phyloP scores from a whole-genome alignment of 2,797 vertebrate genomes.

The Karalla daura region DNA sequence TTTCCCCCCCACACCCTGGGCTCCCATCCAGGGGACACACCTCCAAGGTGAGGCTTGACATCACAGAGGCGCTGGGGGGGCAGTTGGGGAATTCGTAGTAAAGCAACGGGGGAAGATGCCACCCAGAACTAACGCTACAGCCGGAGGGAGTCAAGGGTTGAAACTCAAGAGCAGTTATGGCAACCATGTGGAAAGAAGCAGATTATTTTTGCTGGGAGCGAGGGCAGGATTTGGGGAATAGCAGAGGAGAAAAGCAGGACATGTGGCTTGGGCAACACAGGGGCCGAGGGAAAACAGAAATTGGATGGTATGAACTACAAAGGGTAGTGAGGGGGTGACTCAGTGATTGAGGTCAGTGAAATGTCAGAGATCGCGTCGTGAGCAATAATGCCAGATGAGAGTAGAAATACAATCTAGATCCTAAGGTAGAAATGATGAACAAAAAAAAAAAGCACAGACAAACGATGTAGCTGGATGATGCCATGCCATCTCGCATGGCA shows the following conservation, averaged over 20 bases:
- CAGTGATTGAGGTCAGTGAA: conserved; percentile 54
- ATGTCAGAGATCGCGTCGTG: conserved; percentile 49
- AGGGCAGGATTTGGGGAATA: conserved; percentile 29
- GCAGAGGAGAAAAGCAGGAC: conserved; percentile 3
- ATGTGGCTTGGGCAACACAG: conserved; percentile 26
- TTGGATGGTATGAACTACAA: conserved; percentile 42
- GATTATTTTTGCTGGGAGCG: conserved; percentile 32
- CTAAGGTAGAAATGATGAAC: not conserved
- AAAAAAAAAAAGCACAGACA: conserved; percentile 1
- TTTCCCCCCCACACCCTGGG: not conserved
- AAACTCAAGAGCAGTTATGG: conserved; percentile 24
- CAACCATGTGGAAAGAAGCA: conserved; percentile 47
- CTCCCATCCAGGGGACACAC: not conserved
- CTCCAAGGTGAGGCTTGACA: not conserved
- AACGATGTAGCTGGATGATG: no score
- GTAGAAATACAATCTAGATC: not conserved
- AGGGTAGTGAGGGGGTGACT: conserved; percentile 26
- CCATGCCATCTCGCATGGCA: no score
- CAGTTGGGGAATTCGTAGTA: conserved; percentile 9
- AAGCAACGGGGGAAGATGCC: conserved; percentile 3
- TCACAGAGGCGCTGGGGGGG: conserved; percentile 8
- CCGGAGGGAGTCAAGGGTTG: conserved; percentile 7
- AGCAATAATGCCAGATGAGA: conserved; percentile 16
- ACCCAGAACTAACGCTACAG: conserved; percentile 19
- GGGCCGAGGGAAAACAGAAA: conserved; percentile 28